Evolutionary conservation across 2,113 vertebrate genomes (phyloP).

Genomic region (Empidonax traillii): DNA sequence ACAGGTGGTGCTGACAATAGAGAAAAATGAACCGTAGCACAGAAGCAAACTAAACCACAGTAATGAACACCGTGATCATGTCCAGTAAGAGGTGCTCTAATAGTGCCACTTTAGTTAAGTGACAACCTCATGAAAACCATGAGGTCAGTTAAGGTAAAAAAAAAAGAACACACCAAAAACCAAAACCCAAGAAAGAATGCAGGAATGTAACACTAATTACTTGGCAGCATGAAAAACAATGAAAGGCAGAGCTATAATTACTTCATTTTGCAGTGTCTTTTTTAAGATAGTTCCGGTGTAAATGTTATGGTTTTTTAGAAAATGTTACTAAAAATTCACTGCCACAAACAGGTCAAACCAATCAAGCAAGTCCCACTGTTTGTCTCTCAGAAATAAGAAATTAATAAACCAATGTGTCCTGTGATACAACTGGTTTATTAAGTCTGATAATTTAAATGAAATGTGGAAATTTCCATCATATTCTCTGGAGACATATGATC

Average conservation of each 20-base stretch:
- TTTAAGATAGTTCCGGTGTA: neutral
- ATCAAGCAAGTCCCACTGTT: neutral
- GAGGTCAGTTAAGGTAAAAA: neutral
- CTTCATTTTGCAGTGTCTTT: neutral
- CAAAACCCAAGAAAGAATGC: neutral
- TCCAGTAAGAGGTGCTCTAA: slow-evolving; percentile 7
- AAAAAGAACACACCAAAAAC: neutral
- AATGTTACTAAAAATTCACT: neutral
- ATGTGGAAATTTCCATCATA: neutral
- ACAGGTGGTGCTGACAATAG: neutral
- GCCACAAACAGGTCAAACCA: neutral
- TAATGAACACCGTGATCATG: neutral
- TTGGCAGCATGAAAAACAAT: neutral
- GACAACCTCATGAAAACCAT: neutral
- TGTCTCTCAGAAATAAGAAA: neutral
- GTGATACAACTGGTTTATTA: neutral
- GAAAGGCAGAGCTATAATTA: neutral
- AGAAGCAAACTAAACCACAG: neutral
- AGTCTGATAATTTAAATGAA: neutral
- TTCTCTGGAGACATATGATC: neutral
- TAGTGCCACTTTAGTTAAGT: neutral
- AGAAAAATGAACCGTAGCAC: neutral
- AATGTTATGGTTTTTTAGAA: neutral
- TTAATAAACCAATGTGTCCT: neutral
- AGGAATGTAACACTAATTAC: neutral